Base-by-base conservation (phyloP, 2,797 vertebrate genomes). In the Oryzias dopingdopingensis region DNA sequence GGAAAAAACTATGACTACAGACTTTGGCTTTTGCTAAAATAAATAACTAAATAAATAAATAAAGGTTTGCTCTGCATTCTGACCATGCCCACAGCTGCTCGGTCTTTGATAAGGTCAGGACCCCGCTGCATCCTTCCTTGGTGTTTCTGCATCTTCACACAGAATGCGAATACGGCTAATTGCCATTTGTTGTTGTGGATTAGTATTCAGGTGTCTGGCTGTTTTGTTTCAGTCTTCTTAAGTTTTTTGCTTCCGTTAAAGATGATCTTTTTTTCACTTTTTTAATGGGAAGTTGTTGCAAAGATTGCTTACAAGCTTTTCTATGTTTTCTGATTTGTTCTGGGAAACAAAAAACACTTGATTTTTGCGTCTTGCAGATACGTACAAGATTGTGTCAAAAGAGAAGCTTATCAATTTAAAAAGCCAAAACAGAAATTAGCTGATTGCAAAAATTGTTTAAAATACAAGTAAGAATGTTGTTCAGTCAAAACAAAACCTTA, bases 21-120 rank as follows among this genome's bases (percentile, higher is more conserved):
- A 37, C 10, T 37, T 37, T 12, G 10, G 32, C 32, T 37, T 12
- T 37, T 37, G 32, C 44, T 22, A 4, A 46, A 22, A 45, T 42
- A 15, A 42, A 42, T 42, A 14, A 46, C 20, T 42, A 15, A 42
- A 42, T 42, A 14, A 46, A 15, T 42, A 42, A 45, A 32, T 5
- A 37, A 5, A 51, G n/a, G 5, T 46, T 41, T 20, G 42, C 20
- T 89, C 45, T 67, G 56, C 82, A 91, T 90, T 89, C 88, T 60
- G 42, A 58, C 46, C 65, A 65, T 66, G 72, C 40, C 49, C 40
- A 43, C 57, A 68, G 47, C 23, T 15, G 14, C 74, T 61, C 59
- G 68, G 57, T 26, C 56, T 83, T 57, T 88, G 87, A 90, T 86
- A 92, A 91, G 91, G 88, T 90, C 89, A 92, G 72, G 79, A 86